Evolutionary conservation across 2,113 vertebrate genomes (phyloP).

Genomic region (Saccopteryx bilineata): DNA sequence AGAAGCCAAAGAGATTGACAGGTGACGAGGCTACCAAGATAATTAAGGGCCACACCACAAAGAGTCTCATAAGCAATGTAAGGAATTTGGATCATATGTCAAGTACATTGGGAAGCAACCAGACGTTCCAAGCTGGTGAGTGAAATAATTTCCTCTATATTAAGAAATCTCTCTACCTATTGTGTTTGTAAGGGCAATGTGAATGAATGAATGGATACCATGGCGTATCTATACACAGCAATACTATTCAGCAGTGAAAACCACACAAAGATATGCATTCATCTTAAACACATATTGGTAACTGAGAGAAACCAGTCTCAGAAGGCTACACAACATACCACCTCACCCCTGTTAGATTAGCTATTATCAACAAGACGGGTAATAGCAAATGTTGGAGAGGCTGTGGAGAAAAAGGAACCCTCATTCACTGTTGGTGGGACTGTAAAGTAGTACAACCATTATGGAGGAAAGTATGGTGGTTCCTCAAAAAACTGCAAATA

Average conservation of each 20-base stretch:
- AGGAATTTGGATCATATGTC: background rate
- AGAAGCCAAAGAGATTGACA: background rate
- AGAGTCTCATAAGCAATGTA: background rate
- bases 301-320: background rate
- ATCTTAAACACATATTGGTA: background rate
- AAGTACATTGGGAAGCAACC: background rate
- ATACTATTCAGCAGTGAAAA: background rate
- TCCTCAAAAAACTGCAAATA: no score
- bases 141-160: background rate
- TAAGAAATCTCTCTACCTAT: background rate
- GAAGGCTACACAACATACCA: background rate
- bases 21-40: no score
- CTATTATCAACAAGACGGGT: no score
- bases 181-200: background rate
- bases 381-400: no score
- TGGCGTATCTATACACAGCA: no score
- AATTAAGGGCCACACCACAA: accelerated
- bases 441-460: no score
- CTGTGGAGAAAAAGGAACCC: no score
- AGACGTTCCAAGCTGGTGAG: background rate
- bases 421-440: no score
- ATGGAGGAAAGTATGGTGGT: no score
- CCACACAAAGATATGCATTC: background rate
- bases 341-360: no score
- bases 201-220: background rate